Evolutionary conservation across 2,797 vertebrate genomes (phyloP).

Genomic region (Glossophaga mutica): DNA sequence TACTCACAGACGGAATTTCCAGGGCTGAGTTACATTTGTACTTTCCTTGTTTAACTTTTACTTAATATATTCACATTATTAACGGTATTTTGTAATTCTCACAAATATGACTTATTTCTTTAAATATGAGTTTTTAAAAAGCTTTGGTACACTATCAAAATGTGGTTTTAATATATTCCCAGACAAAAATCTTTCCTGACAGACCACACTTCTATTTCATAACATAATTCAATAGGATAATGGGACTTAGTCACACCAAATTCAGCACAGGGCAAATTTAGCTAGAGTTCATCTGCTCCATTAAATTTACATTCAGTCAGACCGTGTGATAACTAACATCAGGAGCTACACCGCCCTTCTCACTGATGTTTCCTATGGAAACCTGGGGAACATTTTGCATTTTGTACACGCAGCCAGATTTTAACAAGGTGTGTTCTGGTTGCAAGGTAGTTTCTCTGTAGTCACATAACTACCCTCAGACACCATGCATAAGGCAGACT

Average conservation of each 20-base stretch:
- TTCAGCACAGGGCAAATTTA: neutral
- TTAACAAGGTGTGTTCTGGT: neutral
- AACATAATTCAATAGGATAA: neutral
- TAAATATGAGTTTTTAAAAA: neutral
- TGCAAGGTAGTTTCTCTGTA: neutral
- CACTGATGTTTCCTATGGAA: neutral
- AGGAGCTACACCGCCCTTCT: neutral
- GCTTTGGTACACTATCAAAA: neutral
- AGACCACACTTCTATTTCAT: neutral
- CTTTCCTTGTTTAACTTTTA: neutral
- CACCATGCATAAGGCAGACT: neutral
- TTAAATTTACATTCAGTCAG: neutral
- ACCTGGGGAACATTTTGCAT: neutral
- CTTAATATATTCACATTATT: neutral
- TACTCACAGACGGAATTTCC: neutral
- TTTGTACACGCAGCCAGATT: neutral
- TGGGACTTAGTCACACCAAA: neutral
- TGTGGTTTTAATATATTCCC: neutral
- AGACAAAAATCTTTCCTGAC: neutral
- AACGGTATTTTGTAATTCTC: neutral
- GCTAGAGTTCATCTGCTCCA: neutral
- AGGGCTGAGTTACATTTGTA: neutral
- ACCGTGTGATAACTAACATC: neutral
- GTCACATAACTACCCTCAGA: neutral
- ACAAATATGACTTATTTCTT: neutral